Conservation (phyloP, 1,140 invertebrate genomes). For the Popillia japonica region DNA sequence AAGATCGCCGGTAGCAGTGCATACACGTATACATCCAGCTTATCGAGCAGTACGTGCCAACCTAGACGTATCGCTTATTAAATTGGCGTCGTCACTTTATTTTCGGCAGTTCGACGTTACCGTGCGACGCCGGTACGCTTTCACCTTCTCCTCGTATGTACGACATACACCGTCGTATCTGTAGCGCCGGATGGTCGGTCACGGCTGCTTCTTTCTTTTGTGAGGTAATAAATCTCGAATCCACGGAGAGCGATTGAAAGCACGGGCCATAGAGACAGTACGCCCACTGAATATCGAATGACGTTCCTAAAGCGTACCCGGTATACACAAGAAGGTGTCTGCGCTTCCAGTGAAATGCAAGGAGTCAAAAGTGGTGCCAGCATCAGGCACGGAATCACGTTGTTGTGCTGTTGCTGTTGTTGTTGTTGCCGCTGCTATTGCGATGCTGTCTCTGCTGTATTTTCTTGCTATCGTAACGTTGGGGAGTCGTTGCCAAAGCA, state of each 20-base stretch:
- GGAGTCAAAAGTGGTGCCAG: background rate
- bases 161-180: too few relatives aligned
- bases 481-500: constrained; percentile 8
- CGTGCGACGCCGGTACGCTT: background rate
- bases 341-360: background rate
- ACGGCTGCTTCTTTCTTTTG: background rate
- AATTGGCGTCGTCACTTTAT: constrained; percentile 48
- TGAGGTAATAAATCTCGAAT: constrained; percentile 49
- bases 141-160: background rate
- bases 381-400: too few relatives aligned
- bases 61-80: constrained; percentile 44
- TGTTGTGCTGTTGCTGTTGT: background rate
- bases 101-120: constrained; percentile 42
- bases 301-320: background rate
- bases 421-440: background rate
- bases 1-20: background rate
- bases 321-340: background rate
- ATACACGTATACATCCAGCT: constrained; percentile 16
- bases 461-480: background rate
- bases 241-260: constrained; percentile 51
- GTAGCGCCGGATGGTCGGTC: background rate
- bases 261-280: constrained; percentile 45
- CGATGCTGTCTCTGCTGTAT: background rate
- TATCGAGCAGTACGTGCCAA: constrained; percentile 42
- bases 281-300: constrained; percentile 43